These are phyloP conservation scores for Archilochus colubris DNA, from an alignment of 2,113 vertebrate species.

Conservation along the genomic window DNA sequence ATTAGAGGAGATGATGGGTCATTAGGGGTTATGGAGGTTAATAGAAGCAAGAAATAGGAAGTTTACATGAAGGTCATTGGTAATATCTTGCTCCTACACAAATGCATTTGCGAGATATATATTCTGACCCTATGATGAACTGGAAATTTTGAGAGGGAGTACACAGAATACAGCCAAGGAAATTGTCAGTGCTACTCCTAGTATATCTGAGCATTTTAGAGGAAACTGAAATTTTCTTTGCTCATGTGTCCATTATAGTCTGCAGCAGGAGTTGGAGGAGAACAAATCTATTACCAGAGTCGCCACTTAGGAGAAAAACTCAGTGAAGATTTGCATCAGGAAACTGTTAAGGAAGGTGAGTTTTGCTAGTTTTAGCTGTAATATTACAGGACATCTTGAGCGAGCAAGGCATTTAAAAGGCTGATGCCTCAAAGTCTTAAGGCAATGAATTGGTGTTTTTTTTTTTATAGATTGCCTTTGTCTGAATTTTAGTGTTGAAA, in stretches of 20 bases:
- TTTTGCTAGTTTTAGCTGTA: neutral
- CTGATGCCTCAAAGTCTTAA: neutral
- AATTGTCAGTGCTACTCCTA: neutral
- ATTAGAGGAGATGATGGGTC: neutral
- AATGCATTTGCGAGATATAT: neutral
- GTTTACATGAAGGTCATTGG: neutral
- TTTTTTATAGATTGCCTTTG: neutral
- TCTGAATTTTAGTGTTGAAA: neutral
- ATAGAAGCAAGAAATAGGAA: neutral
- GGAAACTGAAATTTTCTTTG: slow-evolving; percentile 22
- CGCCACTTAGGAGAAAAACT: slow-evolving; percentile 81
- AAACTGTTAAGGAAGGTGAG: slow-evolving; percentile 85
- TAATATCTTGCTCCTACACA: neutral
- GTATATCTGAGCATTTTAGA: slow-evolving; percentile 12
- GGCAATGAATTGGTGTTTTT: neutral
- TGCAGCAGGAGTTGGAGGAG: slow-evolving; percentile 78
- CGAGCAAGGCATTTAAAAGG: neutral
- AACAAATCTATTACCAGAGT: slow-evolving; percentile 94
- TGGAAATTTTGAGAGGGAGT: neutral
- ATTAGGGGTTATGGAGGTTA: neutral
- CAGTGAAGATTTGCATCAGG: slow-evolving; percentile 80
- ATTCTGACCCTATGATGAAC: neutral
- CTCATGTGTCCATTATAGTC: slow-evolving; percentile 71
- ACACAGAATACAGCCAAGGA: neutral
- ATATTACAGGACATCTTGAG: neutral